Evolutionary conservation across 2,888 invertebrate genomes (phyloP), one percentile per base, ranked within the genome.

Genomic region (Ceraclea dissimilis): DNA sequence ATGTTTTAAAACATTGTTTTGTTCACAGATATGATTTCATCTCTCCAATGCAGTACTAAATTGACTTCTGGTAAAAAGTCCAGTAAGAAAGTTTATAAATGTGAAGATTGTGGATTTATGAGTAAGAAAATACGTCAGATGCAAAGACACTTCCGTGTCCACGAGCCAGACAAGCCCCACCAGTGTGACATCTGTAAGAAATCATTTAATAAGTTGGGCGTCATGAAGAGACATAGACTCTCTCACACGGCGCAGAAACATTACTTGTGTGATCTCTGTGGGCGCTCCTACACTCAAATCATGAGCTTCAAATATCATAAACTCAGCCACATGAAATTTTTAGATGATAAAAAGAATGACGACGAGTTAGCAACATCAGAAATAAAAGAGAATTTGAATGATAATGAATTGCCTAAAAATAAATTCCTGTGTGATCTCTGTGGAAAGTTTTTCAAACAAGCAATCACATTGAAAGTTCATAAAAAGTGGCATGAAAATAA

Each of bases 231-330:
- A 20, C 49, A 49, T 26, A 4, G 26, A 2, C 5, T 49, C 6
- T n/a, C 22, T 2, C 49, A 49, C n/a, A 5, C 17, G 2, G n/a
- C 22, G 4, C n/a, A n/a, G 11, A 49, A 49, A 26, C 11, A 17
- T 8, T 49, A 22, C n/a, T 20, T 49, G n/a, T 49, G 49, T 17
- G 49, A 49, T 17, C 26, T 49, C 13, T 49, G 49, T 16, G 49
- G 49, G 2, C 2, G 17, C 4, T 21, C 49, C 10, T 49, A 19
- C 26, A 16, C 22, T 2, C 49, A 49, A 26, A n/a, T 20, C 10
- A 49, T 49, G 22, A 49, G 49, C 17, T 49, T 49, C n/a, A 49
- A 49, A 26, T 49, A 49, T 22, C 49, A 49, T 20, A 21, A 26
- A 20, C 26, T 49, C 22, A 47, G 20, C 20, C 47, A 47, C 13